Percentiles rank a stretch among this genome's conserved stretches.
Evolutionary conservation across 2,888 invertebrate genomes (phyloP).

Genomic region (Quadroppia sp.): DNA sequence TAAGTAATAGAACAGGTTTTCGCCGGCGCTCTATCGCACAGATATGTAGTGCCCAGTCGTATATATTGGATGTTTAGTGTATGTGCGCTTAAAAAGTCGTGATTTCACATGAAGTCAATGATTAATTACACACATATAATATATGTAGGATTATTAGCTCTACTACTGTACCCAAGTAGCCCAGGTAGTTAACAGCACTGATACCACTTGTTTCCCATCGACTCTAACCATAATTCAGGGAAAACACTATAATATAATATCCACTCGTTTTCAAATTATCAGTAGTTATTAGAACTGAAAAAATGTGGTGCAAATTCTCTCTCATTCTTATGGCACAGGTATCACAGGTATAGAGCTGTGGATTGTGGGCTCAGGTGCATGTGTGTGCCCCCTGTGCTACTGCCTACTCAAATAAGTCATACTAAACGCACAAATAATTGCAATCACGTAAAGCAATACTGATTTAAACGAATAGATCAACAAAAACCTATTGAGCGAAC

Average conservation of each 20-base stretch:
- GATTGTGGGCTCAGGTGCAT: not conserved
- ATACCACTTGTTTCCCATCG: constrained; percentile 34
- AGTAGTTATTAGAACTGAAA: not conserved
- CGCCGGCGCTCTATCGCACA: constrained; percentile 15
- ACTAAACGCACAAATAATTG: constrained; percentile 18
- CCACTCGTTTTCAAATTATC: constrained; percentile 10
- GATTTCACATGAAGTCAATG: constrained; percentile 32
- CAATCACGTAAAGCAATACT: not conserved
- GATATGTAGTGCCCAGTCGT: not conserved
- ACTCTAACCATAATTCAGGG: constrained; percentile 25
- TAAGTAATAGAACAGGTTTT: constrained; percentile 33
- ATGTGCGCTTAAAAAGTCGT: constrained; percentile 29
- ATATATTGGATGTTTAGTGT: not conserved
- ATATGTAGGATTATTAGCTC: constrained; percentile 30
- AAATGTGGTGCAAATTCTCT: constrained; percentile 22
- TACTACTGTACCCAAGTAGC: not conserved
- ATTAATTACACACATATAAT: constrained; percentile 34
- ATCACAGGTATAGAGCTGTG: too few relatives aligned
- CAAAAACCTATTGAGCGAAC: not conserved
- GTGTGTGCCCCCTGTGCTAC: constrained; percentile 1
- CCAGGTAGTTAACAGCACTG: not conserved
- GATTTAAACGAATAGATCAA: constrained; percentile 9
- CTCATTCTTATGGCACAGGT: too few relatives aligned
- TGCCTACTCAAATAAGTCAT: constrained; percentile 31
- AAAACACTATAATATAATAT: constrained; percentile 5